Base-by-base conservation (phyloP, 64 coral and sea anemone species). In the Porites australiensis region DNA sequence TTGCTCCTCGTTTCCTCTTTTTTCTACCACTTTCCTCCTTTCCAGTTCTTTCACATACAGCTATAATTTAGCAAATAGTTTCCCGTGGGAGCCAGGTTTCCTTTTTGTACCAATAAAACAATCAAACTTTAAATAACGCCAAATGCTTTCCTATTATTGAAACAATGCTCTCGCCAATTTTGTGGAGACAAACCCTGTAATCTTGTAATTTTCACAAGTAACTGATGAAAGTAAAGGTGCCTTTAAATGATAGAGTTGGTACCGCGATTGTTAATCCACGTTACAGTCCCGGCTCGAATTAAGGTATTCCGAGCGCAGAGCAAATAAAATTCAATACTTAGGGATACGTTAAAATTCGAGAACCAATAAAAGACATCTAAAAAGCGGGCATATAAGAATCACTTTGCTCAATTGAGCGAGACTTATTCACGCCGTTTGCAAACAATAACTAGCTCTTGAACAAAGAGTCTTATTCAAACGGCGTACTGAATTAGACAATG, bases 41-140 rank as follows among this genome's bases (percentile, higher is more conserved):
- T 55, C 75, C 19, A 23, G 20, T 77, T 6, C 4, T 44, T 7
- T 12, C 51, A 54, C 10, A 18, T 11, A 21, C 9, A 20, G 20
- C n/a, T 12, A 22, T 3, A 78, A 55, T 55, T 55, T 78, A 12
- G 19, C 18, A 58, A 13, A 53, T 46, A 78, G 51, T 55, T 78
- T 78, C 75, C 75, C 75, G 75, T 78, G 75, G 75, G 75, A 78
- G 75, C 11, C 49, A 11, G 16, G 54, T 57, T 78, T 49, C 8
- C n/a, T 54, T 78, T 50, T 2, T 78, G 19, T 2, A 15, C 19
- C 20, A 22, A 8, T 27, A 9, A n/a, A 78, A 55, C 75, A 53
- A 78, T 78, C 75, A 22, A 22, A 13, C 51, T 19, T 22, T 78
- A 46, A 78, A 53, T 78, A 78, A 53, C 49, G 23, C 75, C 49